Conservation (phyloP, 2,797 vertebrate species). For the Anguilla pacifica region DNA sequence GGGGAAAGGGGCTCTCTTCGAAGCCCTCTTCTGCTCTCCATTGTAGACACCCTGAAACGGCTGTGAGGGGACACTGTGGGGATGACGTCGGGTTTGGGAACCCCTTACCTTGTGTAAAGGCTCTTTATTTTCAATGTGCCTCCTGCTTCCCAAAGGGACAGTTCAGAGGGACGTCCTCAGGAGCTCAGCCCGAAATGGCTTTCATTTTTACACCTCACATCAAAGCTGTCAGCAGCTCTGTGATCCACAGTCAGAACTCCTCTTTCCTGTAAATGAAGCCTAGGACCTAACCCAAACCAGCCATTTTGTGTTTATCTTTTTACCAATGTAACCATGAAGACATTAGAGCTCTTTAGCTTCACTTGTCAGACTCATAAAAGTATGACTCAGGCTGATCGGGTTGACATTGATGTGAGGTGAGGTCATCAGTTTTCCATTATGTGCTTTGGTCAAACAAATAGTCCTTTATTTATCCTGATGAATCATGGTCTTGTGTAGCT, state of each 20-base stretch:
- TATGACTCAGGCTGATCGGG: not conserved
- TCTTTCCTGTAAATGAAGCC: not conserved
- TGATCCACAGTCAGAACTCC: not conserved
- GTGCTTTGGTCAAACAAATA: not conserved
- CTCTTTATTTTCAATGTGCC: not conserved
- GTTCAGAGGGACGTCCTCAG: not conserved
- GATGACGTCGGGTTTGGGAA: not conserved
- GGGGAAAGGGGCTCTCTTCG: not conserved
- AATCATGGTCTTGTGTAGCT: not conserved
- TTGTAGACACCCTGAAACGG: not conserved
- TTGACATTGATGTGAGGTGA: not conserved
- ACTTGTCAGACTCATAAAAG: not conserved
- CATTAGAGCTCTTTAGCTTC: not conserved
- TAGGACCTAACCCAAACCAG: not conserved
- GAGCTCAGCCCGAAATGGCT: not conserved
- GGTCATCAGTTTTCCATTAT: not conserved
- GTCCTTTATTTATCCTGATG: not conserved
- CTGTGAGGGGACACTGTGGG: not conserved
- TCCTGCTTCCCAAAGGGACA: not conserved
- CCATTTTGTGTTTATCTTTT: not conserved
- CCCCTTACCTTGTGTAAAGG: not conserved
- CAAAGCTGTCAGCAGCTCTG: not conserved
- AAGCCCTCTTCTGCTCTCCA: not conserved
- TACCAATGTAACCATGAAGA: not conserved
- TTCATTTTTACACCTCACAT: not conserved